These are phyloP conservation scores for Siderastrea radians DNA, from an alignment of 92 coral and sea anemone genomes.

Conservation along the genomic window DNA sequence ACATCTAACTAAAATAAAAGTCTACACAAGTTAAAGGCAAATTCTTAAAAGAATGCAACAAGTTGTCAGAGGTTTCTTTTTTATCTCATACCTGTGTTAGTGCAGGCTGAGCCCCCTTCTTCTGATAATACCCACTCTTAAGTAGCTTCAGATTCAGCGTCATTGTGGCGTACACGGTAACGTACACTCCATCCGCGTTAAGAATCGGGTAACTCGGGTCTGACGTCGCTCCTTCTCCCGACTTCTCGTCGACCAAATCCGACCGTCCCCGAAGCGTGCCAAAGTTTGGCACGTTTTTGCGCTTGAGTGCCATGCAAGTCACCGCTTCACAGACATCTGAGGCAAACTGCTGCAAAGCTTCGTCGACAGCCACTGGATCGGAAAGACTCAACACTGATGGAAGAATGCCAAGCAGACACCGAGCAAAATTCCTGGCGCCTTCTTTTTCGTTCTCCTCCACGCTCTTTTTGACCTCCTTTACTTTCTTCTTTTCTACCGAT, in stretches of 20 bases:
- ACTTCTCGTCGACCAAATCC: slow-evolving; percentile 97
- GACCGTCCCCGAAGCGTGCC: slow-evolving; percentile 99
- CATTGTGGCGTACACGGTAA: slow-evolving; percentile 94
- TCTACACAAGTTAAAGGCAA: not conserved
- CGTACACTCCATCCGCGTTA: slow-evolving; percentile 98
- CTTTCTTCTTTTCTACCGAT: slow-evolving; percentile 78
- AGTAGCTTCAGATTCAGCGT: slow-evolving; percentile 87
- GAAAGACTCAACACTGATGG: slow-evolving; percentile 94
- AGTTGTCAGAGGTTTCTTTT: not conserved
- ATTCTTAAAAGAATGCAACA: not conserved
- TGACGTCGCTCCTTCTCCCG: slow-evolving; percentile 99
- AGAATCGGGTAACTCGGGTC: slow-evolving; percentile 96
- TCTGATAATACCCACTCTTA: slow-evolving; percentile 85
- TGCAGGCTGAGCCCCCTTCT: slow-evolving; percentile 77
- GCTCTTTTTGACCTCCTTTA: slow-evolving; percentile 88
- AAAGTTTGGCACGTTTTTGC: slow-evolving; percentile 99
- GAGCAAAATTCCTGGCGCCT: slow-evolving; percentile 99
- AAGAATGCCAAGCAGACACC: slow-evolving; percentile 96
- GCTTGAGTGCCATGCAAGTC: slow-evolving; percentile 97
- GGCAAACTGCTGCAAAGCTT: slow-evolving; percentile 97
- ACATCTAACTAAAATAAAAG: no score
- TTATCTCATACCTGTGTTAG: slow-evolving; percentile 82
- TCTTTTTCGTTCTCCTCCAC: slow-evolving; percentile 99
- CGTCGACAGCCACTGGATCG: slow-evolving; percentile 94
- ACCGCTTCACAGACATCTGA: slow-evolving; percentile 99